A percentile compares a stretch with the other conserved stretches of the same genome.
Evolutionary conservation across 2,113 vertebrate genomes (phyloP).

Genomic region (Oxygymnocypris stewartii): DNA sequence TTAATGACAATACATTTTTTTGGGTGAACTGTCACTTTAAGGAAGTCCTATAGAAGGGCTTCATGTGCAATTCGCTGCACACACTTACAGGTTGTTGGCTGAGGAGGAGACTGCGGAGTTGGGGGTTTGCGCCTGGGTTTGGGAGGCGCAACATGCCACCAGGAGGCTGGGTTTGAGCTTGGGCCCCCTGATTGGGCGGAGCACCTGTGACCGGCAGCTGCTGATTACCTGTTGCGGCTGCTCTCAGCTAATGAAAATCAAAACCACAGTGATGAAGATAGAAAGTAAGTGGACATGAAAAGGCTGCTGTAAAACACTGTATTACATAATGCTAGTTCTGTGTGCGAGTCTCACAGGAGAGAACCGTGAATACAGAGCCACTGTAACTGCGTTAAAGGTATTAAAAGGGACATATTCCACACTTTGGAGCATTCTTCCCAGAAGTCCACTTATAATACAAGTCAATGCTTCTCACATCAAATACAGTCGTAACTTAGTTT

Average conservation of each 20-base stretch:
- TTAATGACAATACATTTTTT: neutral
- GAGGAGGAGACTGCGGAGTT: slow-evolving; percentile 90
- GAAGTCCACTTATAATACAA: slow-evolving; percentile 11
- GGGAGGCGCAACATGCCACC: slow-evolving; percentile 83
- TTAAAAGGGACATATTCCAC: slow-evolving; percentile 11
- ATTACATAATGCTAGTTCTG: neutral
- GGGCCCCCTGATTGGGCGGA: slow-evolving; percentile 78
- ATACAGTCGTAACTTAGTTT: slow-evolving; percentile 3
- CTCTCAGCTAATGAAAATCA: slow-evolving; percentile 73
- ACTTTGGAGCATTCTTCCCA: slow-evolving; percentile 4
- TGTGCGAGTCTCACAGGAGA: neutral
- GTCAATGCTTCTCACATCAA: neutral
- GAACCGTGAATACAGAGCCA: slow-evolving; percentile 12
- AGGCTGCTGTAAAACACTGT: neutral
- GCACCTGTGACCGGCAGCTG: slow-evolving; percentile 74
- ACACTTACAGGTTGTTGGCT: slow-evolving; percentile 86
- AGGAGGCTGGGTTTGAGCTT: slow-evolving; percentile 76
- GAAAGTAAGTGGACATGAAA: slow-evolving; percentile 2
- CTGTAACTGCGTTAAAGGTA: neutral
- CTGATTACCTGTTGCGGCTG: slow-evolving; percentile 75
- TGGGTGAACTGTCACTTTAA: neutral
- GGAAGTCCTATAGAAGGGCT: neutral
- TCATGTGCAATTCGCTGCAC: neutral
- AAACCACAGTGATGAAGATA: neutral
- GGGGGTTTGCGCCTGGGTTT: slow-evolving; percentile 90